phyloP scores from a whole-genome alignment of 2,113 vertebrate species.

The Amphilophus citrinellus region DNA sequence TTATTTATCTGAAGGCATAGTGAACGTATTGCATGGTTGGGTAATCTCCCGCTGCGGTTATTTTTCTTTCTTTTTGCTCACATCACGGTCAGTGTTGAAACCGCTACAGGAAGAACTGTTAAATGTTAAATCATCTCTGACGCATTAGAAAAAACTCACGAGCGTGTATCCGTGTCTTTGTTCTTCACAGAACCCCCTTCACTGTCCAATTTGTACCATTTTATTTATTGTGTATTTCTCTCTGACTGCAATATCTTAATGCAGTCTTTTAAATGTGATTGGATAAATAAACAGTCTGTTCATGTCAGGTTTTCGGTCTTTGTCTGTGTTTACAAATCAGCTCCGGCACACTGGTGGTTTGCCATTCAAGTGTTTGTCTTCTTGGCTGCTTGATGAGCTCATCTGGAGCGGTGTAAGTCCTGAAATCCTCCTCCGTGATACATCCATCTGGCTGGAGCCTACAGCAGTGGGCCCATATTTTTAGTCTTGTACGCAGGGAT shows the following conservation, averaged over 20 bases:
- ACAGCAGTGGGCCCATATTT: slow-evolving; percentile 38
- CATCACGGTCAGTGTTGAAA: slow-evolving; percentile 41
- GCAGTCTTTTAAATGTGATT: slow-evolving; percentile 37
- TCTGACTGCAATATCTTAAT: slow-evolving; percentile 32
- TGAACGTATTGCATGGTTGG: slow-evolving; percentile 52
- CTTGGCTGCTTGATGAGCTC: slow-evolving; percentile 33
- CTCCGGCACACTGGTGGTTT: neutral
- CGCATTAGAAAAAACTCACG: slow-evolving; percentile 38
- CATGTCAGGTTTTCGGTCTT: neutral
- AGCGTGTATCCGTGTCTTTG: slow-evolving; percentile 27
- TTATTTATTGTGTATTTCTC: slow-evolving; percentile 53
- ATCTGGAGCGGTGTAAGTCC: slow-evolving; percentile 36
- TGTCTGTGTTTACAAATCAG: slow-evolving; percentile 39
- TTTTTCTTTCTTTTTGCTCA: neutral
- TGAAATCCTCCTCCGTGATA: slow-evolving; percentile 41
- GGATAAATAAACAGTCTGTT: slow-evolving; percentile 55
- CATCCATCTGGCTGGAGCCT: slow-evolving; percentile 55
- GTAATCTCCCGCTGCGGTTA: slow-evolving; percentile 6
- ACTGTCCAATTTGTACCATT: slow-evolving; percentile 41
- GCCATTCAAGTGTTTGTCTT: slow-evolving; percentile 33
- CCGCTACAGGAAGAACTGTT: slow-evolving; percentile 13
- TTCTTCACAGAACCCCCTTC: slow-evolving; percentile 58
- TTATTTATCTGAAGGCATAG: slow-evolving; percentile 1
- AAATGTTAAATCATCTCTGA: slow-evolving; percentile 33
- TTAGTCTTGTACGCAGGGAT: slow-evolving; percentile 20